These are phyloP conservation scores for Mico argentatus DNA, from an alignment of 2,797 vertebrate genomes.

Conservation along the genomic window DNA sequence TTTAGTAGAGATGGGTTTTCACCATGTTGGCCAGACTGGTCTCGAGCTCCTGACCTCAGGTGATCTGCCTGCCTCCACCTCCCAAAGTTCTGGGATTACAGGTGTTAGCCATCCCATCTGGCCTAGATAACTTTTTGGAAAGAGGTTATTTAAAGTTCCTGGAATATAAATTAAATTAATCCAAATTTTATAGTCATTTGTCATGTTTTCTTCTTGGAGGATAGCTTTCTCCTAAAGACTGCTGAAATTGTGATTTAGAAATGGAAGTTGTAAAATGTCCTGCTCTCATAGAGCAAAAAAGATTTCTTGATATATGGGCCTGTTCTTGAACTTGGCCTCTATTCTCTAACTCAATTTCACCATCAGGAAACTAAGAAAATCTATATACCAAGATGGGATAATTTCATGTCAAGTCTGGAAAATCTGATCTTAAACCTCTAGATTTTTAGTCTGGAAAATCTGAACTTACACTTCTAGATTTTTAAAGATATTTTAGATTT, in stretches of 20 bases:
- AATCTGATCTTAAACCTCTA: not conserved
- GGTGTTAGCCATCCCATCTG: not conserved
- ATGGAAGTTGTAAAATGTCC: not conserved
- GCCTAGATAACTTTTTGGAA: not conserved
- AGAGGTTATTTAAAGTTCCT: slow-evolving; percentile 14
- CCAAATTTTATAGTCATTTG: not conserved
- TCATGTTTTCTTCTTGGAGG: not conserved
- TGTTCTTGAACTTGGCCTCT: not conserved
- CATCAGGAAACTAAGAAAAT: slow-evolving; percentile 20
- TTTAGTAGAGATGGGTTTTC: not conserved
- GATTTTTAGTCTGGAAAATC: not conserved
- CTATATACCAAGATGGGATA: not conserved
- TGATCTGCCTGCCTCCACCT: not conserved
- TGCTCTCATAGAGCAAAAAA: not conserved
- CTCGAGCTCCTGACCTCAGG: not conserved
- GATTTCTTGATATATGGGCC: not conserved
- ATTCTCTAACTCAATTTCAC: not conserved
- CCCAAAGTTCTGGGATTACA: not conserved
- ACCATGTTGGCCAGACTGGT: not conserved
- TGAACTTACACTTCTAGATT: not conserved
- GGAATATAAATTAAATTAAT: not conserved
- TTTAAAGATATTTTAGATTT: slow-evolving; percentile 40
- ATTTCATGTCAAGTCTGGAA: not conserved
- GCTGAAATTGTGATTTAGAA: not conserved
- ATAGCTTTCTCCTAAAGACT: not conserved